Evolutionary conservation across 2,797 vertebrate species (phyloP), one percentile per base, ranked within the genome.

Genomic region (Sardinella longiceps): DNA sequence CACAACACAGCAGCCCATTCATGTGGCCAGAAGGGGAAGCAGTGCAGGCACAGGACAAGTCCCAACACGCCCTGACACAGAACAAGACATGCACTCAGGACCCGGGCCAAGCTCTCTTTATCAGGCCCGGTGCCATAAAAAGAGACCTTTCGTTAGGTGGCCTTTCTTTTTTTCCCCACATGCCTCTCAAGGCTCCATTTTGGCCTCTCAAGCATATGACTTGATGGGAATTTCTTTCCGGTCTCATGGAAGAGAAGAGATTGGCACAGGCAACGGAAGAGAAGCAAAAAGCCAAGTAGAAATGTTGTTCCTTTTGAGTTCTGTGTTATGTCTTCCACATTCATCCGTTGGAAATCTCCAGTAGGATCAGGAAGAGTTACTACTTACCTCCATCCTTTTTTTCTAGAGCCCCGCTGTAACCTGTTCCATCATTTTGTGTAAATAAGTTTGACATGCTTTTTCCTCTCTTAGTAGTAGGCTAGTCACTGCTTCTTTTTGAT

Each of bases 21-120:
- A 37, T 70, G 70, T 43, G 33, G 15, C 66, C 33, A 33, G 12
- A 33, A 25, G 11, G 30, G 63, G 63, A 33, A 37, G 66, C 66
- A 77, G 70, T 37, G 66, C 66, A 77, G 70, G 70, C 37, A 39
- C 18, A 14, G 66, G 70, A 77, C 70, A 77, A 77, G 70, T 43
- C 70, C 37, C 70, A 39, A 77, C 70, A 77, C 6, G 70, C 70
- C 70, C 70, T 39, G 70, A 43, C 33, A 39, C 5, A 43, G 70
- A 77, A 77, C 37, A 43, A 39, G 70, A 77, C 70, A 77, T 37
- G 20, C 70, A 23, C 46, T 48, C 46, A 48, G 46, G 30, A 12
- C 30, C 30, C 30, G 2, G 33, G 70, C 70, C 37, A 39, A 39
- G 18, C 15, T 37, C 66, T 30, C 66, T 74, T 37, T 74, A 74